These are phyloP conservation scores for Lycorma delicatula DNA, from an alignment of 1,140 invertebrate species.

Conservation along the genomic window DNA sequence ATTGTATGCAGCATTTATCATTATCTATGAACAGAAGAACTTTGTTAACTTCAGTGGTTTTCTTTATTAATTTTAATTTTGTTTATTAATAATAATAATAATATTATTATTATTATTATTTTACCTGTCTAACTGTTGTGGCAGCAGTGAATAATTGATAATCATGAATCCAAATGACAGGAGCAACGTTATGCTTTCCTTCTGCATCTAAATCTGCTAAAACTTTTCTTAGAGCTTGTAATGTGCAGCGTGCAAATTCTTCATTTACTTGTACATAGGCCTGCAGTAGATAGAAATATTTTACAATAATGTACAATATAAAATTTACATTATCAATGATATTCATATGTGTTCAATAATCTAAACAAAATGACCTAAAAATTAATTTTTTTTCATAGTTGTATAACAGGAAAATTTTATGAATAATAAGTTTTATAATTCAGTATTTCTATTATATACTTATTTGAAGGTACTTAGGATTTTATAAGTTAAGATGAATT, in stretches of 20 bases:
- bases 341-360: neutral
- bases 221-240: constrained; percentile 56
- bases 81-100: no score
- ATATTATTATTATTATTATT: neutral
- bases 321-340: neutral
- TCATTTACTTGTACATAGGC: constrained; percentile 74
- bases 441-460: no score
- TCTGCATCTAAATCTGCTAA: constrained; percentile 41
- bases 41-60: no score
- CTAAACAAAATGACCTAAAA: neutral
- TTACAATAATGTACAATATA: neutral
- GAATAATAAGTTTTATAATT: no score
- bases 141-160: constrained; percentile 85
- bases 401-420: no score
- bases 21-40: no score
- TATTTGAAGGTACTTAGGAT: no score
- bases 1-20: no score
- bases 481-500: no score
- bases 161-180: constrained; percentile 84
- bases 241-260: constrained; percentile 70
- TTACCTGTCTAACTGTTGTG: constrained; percentile 70
- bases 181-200: constrained; percentile 47
- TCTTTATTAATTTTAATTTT: no score
- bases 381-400: no score
- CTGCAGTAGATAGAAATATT: constrained; percentile 24